Evolutionary conservation across 2,888 invertebrate species (phyloP).

Genomic region (Andrena bicolor): DNA sequence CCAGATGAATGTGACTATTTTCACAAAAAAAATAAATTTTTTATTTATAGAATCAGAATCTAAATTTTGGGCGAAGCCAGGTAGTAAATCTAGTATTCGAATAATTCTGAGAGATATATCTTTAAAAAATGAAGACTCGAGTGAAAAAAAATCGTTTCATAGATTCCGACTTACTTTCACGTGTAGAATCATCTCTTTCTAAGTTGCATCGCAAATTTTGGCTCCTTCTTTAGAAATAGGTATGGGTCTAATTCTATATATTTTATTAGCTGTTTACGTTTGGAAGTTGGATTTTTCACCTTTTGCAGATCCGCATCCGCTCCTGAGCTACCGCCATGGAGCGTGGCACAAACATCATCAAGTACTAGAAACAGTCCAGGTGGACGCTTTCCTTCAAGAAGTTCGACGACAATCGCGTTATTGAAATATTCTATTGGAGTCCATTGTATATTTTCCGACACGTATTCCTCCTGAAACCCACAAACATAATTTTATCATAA

Average conservation of each 20-base stretch:
- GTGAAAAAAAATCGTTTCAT: too few relatives aligned
- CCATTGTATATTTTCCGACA: constrained; percentile 89
- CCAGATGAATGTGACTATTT: too few relatives aligned
- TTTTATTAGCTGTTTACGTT: neutral
- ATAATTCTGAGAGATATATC: too few relatives aligned
- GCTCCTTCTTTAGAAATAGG: too few relatives aligned
- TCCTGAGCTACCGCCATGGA: constrained; percentile 89
- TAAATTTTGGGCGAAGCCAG: too few relatives aligned
- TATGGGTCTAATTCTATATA: neutral
- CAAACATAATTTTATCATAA: neutral
- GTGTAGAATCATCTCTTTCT: too few relatives aligned
- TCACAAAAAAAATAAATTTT: too few relatives aligned
- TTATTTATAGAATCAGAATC: too few relatives aligned
- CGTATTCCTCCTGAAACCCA: constrained; percentile 88
- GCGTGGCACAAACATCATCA: constrained; percentile 90
- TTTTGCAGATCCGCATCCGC: constrained; percentile 87
- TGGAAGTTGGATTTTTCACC: constrained; percentile 71
- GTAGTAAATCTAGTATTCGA: too few relatives aligned
- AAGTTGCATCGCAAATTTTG: too few relatives aligned
- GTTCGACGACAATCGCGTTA: constrained; percentile 89
- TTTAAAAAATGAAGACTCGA: too few relatives aligned
- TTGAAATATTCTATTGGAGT: constrained; percentile 90
- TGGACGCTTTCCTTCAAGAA: constrained; percentile 88
- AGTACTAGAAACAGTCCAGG: constrained; percentile 89
- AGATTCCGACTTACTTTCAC: too few relatives aligned